Evolutionary conservation across 53 echinoderm and acorn worm species (phyloP), one percentile per base, ranked within the genome.

Genomic region (Paracentrotus lividus): DNA sequence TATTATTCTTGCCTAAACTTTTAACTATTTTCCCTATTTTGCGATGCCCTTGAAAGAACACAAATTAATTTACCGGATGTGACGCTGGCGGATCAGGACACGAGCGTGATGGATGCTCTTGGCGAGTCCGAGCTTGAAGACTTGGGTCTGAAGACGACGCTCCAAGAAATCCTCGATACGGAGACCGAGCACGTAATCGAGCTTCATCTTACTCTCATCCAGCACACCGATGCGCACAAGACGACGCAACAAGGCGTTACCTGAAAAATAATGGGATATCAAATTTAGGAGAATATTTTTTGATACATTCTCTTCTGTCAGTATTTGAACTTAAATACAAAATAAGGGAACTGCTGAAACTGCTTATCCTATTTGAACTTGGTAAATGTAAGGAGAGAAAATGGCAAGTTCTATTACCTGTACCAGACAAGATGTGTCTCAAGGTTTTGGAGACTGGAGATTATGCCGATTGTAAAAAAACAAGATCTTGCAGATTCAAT

Each of bases 61-160:
- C 53, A 55, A 47, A 76, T 76, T 40, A 45, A 56, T 95, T 87
- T 95, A 99, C 99, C 99, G 94, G 72, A 99, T 99, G 90, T 99
- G 99, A 81, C 99, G 96, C 93, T 99, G 99, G 58, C 99, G 94
- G 94, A 99, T 99, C 58, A 99, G 96, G 24, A 99, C 97, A 81
- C 99, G 96, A 87, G 97, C 99, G 88, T 99, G 99, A 85, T 99
- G 99, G 86, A 99, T 99, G 75, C 99, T 99, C 97, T 99, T 99
- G 77, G 99, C 99, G 27, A 97, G 92, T 8, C 99, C 99, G 23
- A 97, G 96, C 93, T 99, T 99, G 93, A 99, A 99, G 88, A 99
- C 99, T 88, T 99, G 99, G 26, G 99, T 99, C 90, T 99, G 99
- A 36, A 99, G 97, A 85, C 99, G 99, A 10, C 99, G 90, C 90